These are phyloP conservation scores for Pseudobourletiella spinata DNA, from an alignment of 1,140 invertebrate genomes.

Conservation along the genomic window DNA sequence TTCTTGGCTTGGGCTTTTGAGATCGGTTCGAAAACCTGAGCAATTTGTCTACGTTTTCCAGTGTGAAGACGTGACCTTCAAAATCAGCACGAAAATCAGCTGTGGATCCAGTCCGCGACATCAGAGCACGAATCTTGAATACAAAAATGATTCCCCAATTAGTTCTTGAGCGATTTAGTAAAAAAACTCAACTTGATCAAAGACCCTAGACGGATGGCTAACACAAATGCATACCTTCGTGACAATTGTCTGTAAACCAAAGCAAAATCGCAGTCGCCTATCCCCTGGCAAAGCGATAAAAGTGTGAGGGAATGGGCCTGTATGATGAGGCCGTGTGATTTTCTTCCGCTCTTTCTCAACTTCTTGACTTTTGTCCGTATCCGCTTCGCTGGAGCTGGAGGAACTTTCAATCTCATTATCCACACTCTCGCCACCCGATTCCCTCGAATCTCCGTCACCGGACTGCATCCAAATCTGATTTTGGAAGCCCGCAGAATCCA, in stretches of 20 bases:
- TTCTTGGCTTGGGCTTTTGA: neutral
- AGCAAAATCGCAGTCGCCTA: neutral
- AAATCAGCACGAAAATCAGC: neutral
- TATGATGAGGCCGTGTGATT: neutral
- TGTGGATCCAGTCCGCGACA: neutral
- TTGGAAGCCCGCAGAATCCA: neutral
- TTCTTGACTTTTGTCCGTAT: neutral
- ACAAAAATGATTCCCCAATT: neutral
- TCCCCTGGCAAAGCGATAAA: neutral
- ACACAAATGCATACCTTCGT: too few relatives aligned
- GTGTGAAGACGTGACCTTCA: neutral
- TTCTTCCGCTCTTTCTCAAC: neutral
- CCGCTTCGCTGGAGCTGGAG: neutral
- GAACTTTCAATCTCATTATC: neutral
- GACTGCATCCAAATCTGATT: neutral
- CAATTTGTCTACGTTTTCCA: neutral
- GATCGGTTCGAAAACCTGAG: neutral
- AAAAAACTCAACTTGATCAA: too few relatives aligned
- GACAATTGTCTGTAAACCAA: neutral
- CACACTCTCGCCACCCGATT: neutral
- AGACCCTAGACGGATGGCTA: too few relatives aligned
- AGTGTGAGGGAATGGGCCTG: neutral
- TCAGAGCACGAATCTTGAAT: neutral
- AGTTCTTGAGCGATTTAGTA: too few relatives aligned
- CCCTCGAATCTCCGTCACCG: neutral